A percentile compares a stretch with the other conserved stretches of the same genome.
Evolutionary conservation across 1,140 invertebrate species (phyloP).

Genomic region (Orchesella cincta): DNA sequence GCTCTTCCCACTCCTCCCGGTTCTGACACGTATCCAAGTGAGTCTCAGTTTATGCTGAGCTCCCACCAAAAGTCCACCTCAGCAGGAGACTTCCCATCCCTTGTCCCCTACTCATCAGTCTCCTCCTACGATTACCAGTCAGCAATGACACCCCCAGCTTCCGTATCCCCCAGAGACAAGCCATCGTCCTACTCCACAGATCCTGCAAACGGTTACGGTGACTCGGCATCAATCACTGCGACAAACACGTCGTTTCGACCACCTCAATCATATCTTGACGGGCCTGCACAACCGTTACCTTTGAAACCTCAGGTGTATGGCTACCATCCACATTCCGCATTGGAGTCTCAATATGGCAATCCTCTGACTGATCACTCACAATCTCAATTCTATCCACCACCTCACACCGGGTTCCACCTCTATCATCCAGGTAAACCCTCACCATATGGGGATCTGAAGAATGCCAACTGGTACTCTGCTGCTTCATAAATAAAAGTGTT

Average conservation of each 20-base stretch:
- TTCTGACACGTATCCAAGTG: slow-evolving; percentile 67
- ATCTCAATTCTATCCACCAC: slow-evolving; percentile 74
- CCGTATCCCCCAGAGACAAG: slow-evolving; percentile 75
- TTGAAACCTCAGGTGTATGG: slow-evolving; percentile 78
- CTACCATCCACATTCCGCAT: slow-evolving; percentile 60
- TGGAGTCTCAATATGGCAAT: slow-evolving; percentile 54
- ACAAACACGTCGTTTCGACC: slow-evolving; percentile 47
- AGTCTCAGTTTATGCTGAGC: slow-evolving; percentile 65
- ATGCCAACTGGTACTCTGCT: slow-evolving; percentile 73
- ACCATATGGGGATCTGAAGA: slow-evolving; percentile 59
- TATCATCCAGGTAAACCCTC: slow-evolving; percentile 73
- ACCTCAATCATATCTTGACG: slow-evolving; percentile 49
- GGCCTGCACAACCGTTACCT: slow-evolving; percentile 71
- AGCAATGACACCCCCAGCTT: slow-evolving; percentile 92
- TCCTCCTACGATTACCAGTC: slow-evolving; percentile 61
- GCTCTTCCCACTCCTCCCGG: slow-evolving; percentile 83
- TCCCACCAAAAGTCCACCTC: slow-evolving; percentile 49
- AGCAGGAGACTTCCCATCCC: slow-evolving; percentile 50
- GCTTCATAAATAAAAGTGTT: slow-evolving; percentile 68
- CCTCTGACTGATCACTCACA: slow-evolving; percentile 72
- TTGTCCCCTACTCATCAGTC: slow-evolving; percentile 41
- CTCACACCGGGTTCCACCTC: slow-evolving; percentile 77
- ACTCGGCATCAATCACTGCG: slow-evolving; percentile 1
- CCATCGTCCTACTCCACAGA: slow-evolving; percentile 55
- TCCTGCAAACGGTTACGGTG: slow-evolving; percentile 47